Evolutionary conservation across 2,113 vertebrate species (phyloP), one percentile per base, ranked within the genome.

Genomic region (Atherinomorus stipes): DNA sequence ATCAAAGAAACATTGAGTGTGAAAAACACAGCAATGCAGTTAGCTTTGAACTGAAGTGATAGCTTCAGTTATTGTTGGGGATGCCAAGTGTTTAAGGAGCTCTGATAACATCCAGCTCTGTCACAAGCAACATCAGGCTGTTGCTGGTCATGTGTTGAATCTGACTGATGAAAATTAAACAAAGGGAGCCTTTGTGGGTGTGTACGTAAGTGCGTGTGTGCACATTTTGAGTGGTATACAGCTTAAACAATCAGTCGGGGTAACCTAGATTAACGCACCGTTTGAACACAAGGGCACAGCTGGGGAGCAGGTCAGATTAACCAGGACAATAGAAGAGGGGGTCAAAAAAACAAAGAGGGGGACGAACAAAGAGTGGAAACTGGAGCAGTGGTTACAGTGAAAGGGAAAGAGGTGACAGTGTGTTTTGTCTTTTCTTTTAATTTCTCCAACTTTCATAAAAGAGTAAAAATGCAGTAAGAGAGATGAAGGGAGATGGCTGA

Each of bases 201-300:
- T 69, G 52, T 18, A 50, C 63, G 79, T 75, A 52, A 50, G 69
- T 44, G n/a, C 59, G 57, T 31, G 47, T 66, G 42, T 34, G 53
- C 18, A 56, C 11, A 37, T 53, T 59, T 73, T 31, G 12, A 50
- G 61, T 56, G 45, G 50, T 67, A 72, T 26, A 45, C 66, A 62
- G 75, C 50, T 71, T 81, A 79, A 88, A 91, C 77, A 89, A 81
- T 77, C 31, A 72, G 49, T 56, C 45, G 64, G 85, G 66, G 68
- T 82, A 88, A 90, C 89, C 84, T 84, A 84, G 85, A 86, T 89
- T 84, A 89, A 90, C 84, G 78, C 85, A 88, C 90, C 53, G 87
- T 89, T 81, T 82, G 67, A 73, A 87, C 78, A 89, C 50, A 19
- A 81, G 76, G 71, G 76, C 76, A 83, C 85, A 83, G 86, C 67